Evolutionary conservation across 1,140 invertebrate genomes (phyloP).

Genomic region (Magallana ariakensis): DNA sequence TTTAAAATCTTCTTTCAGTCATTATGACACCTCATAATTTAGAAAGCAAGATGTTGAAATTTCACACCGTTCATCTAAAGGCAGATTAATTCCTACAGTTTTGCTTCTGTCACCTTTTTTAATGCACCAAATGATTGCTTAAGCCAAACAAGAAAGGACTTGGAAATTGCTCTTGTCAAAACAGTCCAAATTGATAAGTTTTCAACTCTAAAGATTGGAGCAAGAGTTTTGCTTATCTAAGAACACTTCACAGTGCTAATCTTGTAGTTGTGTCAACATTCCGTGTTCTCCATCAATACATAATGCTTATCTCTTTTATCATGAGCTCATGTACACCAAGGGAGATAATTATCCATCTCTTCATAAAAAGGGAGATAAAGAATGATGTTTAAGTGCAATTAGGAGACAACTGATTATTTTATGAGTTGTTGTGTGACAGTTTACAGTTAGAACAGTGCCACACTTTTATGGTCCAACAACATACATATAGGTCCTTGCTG

Average conservation of each 20-base stretch:
- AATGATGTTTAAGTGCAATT: constrained; percentile 16
- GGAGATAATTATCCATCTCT: constrained; percentile 21
- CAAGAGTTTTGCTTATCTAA: not conserved
- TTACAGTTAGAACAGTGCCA: not conserved
- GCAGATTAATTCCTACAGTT: not conserved
- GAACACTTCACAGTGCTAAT: constrained; percentile 18
- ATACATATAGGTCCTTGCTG: not conserved
- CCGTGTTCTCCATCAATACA: constrained; percentile 16
- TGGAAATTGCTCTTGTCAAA: constrained; percentile 24
- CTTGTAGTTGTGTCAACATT: constrained; percentile 27
- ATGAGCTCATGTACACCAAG: constrained; percentile 14
- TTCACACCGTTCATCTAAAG: not conserved
- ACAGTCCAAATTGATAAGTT: constrained; percentile 34
- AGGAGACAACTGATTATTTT: constrained; percentile 15
- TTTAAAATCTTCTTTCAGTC: not conserved
- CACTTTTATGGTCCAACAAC: not conserved
- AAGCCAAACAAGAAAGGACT: constrained; percentile 11
- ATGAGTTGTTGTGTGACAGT: constrained; percentile 27
- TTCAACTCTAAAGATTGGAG: not conserved
- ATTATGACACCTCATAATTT: constrained; percentile 14
- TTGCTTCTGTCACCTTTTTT: constrained; percentile 4
- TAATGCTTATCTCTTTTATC: constrained; percentile 7
- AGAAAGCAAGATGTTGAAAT: constrained; percentile 10
- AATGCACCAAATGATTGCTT: constrained; percentile 19
- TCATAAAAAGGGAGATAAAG: constrained; percentile 28